A percentile compares a stretch with the other conserved stretches of the same genome.
These are phyloP conservation scores for Staurois parvus DNA, from an alignment of 2,797 vertebrate genomes.

Conservation along the genomic window DNA sequence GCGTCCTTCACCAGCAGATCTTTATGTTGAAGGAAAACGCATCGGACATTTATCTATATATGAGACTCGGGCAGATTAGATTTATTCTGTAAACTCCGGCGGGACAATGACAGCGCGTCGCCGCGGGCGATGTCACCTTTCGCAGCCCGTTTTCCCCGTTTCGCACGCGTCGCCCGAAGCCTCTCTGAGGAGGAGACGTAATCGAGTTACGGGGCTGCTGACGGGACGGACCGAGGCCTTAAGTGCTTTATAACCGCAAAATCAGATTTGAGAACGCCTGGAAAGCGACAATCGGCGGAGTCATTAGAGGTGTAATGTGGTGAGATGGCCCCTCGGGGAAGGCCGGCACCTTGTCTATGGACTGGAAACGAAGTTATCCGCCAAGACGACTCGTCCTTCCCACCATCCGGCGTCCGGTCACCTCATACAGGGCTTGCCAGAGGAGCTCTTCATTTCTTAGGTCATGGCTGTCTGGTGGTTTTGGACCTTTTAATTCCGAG, in stretches of 20 bases:
- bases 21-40: not conserved
- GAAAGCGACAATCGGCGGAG: not conserved
- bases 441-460: not conserved
- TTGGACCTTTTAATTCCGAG: not conserved
- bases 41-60: no score
- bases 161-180: not conserved
- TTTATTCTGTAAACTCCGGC: no score
- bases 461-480: not conserved
- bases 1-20: not conserved
- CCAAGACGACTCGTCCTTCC: no score
- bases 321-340: not conserved
- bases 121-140: no score
- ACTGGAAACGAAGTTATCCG: not conserved
- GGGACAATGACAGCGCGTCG: no score
- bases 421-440: not conserved
- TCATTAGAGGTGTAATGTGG: not conserved
- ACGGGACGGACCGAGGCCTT: not conserved
- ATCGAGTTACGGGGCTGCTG: not conserved
- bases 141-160: not conserved
- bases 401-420: no score
- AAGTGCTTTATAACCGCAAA: slow-evolving; percentile 12
- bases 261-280: slow-evolving; percentile 1
- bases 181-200: not conserved
- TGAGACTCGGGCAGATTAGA: no score
- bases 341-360: not conserved